Conservation (phyloP, 2,888 invertebrate species). For the Dinocampus coccinellae region DNA sequence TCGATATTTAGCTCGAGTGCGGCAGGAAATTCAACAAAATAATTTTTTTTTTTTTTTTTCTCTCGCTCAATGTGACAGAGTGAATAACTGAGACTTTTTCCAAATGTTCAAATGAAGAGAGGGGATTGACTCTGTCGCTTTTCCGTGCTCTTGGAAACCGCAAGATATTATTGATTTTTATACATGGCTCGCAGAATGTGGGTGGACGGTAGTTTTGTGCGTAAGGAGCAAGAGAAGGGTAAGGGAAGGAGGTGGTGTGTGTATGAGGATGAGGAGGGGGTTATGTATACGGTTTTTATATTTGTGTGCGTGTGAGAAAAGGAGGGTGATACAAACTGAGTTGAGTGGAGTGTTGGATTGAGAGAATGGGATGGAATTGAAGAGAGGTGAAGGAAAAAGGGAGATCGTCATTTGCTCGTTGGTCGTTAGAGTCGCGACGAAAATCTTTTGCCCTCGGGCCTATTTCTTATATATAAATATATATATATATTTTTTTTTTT, state of each 20-base stretch:
- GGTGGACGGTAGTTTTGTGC: constrained; percentile 46
- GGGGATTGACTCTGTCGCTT: constrained; percentile 43
- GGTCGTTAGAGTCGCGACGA: constrained; percentile 51
- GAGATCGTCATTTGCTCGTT: constrained; percentile 62
- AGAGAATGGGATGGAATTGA: constrained; percentile 5
- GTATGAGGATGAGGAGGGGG: too few relatives aligned
- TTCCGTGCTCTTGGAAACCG: constrained; percentile 65
- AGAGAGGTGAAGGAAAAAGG: not conserved
- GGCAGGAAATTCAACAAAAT: constrained; percentile 4
- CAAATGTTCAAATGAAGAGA: constrained; percentile 3
- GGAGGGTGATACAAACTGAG: constrained; percentile 25
- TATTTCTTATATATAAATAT: not conserved
- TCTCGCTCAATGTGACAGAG: not conserved
- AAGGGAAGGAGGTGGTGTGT: too few relatives aligned
- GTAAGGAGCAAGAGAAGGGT: too few relatives aligned
- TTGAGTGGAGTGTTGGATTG: constrained; percentile 11
- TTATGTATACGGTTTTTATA: constrained; percentile 40
- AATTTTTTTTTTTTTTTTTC: constrained; percentile 17
- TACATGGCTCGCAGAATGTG: constrained; percentile 53
- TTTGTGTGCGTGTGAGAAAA: constrained; percentile 29
- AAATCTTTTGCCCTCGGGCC: constrained; percentile 45
- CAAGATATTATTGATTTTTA: constrained; percentile 70
- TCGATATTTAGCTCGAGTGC: constrained; percentile 49
- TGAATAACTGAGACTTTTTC: constrained; percentile 13
- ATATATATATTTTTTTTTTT: too few relatives aligned